Base-by-base conservation (phyloP, 2,797 vertebrate species). In the Bovichtus variegatus region DNA sequence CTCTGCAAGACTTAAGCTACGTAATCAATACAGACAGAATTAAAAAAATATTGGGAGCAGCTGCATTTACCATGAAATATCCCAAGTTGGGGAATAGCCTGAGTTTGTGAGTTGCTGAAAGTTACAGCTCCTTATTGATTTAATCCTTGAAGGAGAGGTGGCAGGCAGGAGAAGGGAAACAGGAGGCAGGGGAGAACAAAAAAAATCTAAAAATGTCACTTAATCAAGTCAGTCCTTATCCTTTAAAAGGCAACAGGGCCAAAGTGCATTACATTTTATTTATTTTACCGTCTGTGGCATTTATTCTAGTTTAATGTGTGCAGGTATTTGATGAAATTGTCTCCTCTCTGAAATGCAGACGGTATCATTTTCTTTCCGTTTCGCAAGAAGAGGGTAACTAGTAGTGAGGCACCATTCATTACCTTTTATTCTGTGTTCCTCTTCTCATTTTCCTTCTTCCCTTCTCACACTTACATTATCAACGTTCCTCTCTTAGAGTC, bases 1-100 rank as follows among this genome's bases (percentile, higher is more conserved):
- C 21, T 61, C 61, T 44, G 57, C 15, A 58, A 83, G 46, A 62
- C 54, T 60, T 80, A 21, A 51, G 77, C 29, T 21, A n/a, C 9
- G 27, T 53, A 78, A 90, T 90, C 85, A 73, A 87, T 89, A 84
- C 21, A 25, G 29, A 29, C 5, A 36, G 38, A 78, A 38, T 78
- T 38, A 36, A 23, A 61, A 66, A 61, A n/a, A 79, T 64, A 75
- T 78, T 50, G 54, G 44, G 11, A 70, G 67, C 23, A 29, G 69
- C 43, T 47, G 46, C 57, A 25, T 59, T 70, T 80, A 60, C 34
- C 59, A 60, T 34, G 31, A 72, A 67, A 80, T 54, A 66, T 50
- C 10, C 16, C 2, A n/a, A 62, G 60, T 41, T 72, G 23, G 15
- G 63, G 43, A 83, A 75, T 1, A 5, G 58, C 8, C 5, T 13